phyloP scores from a whole-genome alignment of 2,113 vertebrate genomes.

The Scopus umbretta region DNA sequence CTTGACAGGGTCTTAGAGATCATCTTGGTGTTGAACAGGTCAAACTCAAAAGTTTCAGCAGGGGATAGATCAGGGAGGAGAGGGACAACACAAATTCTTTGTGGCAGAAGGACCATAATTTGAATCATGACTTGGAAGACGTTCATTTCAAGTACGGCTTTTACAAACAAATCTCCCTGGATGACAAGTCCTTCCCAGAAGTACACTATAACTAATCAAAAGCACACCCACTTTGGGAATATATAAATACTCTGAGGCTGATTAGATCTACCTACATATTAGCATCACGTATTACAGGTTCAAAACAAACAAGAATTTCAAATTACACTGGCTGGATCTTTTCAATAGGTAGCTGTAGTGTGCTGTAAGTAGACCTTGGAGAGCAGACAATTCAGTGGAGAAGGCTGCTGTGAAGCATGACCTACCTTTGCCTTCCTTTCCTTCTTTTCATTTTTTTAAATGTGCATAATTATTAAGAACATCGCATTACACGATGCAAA shows the following conservation, averaged over 20 bases:
- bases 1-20: neutral
- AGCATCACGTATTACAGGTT: neutral
- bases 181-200: neutral
- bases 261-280: neutral
- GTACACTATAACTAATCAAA: neutral
- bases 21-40: neutral
- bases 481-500: neutral
- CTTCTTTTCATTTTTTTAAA: neutral
- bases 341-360: neutral
- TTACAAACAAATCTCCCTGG: neutral
- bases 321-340: neutral
- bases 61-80: neutral
- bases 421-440: neutral
- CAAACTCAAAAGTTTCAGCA: neutral
- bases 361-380: neutral
- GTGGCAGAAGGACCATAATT: neutral
- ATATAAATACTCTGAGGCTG: neutral
- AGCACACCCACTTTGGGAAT: neutral
- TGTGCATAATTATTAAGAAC: neutral
- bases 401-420: neutral
- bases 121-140: neutral
- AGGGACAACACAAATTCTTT: neutral
- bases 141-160: neutral
- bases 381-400: neutral
- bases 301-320: neutral